These are phyloP conservation scores for Artemia sinica DNA, from an alignment of 2,888 invertebrate species.

Conservation along the genomic window DNA sequence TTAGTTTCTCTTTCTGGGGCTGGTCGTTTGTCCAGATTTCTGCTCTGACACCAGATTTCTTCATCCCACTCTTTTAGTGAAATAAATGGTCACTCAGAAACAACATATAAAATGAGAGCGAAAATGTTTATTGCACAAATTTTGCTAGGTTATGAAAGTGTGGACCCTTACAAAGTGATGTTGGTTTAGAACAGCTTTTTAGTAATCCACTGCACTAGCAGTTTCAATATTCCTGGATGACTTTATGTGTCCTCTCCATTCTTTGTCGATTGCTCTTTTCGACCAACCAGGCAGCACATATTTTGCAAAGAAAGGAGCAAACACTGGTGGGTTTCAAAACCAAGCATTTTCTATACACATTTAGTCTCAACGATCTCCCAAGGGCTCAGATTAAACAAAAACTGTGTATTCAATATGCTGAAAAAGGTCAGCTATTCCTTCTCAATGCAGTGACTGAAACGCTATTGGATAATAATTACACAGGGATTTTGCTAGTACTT, in stretches of 20 bases:
- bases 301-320: background rate
- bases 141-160: background rate
- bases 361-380: too few relatives aligned
- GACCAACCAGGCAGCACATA: background rate
- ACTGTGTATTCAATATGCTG: too few relatives aligned
- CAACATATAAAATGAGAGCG: background rate
- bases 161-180: background rate
- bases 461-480: too few relatives aligned
- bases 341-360: too few relatives aligned
- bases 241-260: background rate
- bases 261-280: background rate
- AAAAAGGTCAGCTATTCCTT: too few relatives aligned
- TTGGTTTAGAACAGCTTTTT: background rate
- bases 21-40: too few relatives aligned
- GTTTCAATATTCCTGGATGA: background rate
- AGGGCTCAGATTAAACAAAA: too few relatives aligned
- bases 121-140: background rate
- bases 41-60: too few relatives aligned
- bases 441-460: too few relatives aligned
- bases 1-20: too few relatives aligned
- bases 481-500: too few relatives aligned
- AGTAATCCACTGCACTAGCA: background rate
- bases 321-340: background rate
- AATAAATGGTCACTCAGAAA: background rate
- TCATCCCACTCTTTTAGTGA: background rate